Percentiles rank a stretch among this genome's conserved stretches.
phyloP scores from a whole-genome alignment of 2,888 invertebrate species.

The Trichogramma dendrolimi region DNA sequence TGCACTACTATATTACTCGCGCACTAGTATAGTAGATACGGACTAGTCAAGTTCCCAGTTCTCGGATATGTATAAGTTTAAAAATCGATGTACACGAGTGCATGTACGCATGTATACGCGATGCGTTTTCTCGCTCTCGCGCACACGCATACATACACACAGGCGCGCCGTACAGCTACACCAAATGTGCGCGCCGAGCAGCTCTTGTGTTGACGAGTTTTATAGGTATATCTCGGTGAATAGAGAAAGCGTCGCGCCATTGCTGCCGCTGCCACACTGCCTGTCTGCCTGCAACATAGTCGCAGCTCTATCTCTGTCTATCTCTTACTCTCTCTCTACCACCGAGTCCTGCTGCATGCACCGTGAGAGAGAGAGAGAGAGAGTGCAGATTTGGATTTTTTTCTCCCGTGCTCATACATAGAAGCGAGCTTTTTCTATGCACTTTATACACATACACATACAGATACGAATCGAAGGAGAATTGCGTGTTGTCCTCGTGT shows the following conservation, averaged over 20 bases:
- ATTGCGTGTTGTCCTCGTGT: too few species aligned
- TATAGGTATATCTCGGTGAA: conserved; percentile 28
- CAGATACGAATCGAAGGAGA: too few species aligned
- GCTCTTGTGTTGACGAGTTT: conserved; percentile 13
- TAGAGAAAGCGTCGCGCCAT: conserved; percentile 31
- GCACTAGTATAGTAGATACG: too few species aligned
- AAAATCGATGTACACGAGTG: conserved; percentile 41
- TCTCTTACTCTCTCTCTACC: too few species aligned
- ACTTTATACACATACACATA: too few species aligned
- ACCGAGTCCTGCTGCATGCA: too few species aligned
- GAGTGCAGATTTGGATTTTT: conserved; percentile 19
- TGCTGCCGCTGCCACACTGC: conserved; percentile 27
- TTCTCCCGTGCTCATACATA: background rate
- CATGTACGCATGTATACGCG: background rate
- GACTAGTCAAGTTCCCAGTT: too few species aligned
- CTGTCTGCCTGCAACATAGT: background rate
- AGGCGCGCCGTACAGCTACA: background rate
- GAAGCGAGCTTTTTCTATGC: too few species aligned
- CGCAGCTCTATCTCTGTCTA: too few species aligned
- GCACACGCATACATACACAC: background rate
- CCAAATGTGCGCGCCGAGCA: too few species aligned
- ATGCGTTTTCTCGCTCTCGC: background rate
- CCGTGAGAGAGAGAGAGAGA: background rate
- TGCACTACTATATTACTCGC: too few species aligned
- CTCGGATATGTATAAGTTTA: conserved; percentile 33